phyloP scores from a whole-genome alignment of 2,113 vertebrate genomes.

The Eolophus roseicapilla region DNA sequence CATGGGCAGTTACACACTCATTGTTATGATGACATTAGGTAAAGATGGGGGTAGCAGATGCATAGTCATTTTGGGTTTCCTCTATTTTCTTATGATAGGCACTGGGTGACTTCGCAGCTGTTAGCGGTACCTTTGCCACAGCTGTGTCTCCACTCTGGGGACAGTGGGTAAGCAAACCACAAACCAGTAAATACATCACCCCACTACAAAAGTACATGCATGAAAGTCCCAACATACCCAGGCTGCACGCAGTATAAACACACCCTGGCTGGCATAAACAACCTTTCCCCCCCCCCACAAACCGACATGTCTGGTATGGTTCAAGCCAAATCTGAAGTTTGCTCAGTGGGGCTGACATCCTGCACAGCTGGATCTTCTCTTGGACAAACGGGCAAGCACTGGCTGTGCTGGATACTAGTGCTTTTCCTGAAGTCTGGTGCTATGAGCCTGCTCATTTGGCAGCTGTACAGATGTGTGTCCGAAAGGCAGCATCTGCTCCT shows the following conservation, averaged over 20 bases:
- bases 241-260: not conserved
- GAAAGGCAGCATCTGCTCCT: not conserved
- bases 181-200: not conserved
- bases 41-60: not conserved
- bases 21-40: not conserved
- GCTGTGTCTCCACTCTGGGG: not conserved
- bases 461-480: not conserved
- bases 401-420: not conserved
- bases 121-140: not conserved
- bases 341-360: not conserved
- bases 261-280: not conserved
- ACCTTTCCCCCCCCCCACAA: too few species aligned
- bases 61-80: not conserved
- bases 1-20: not conserved
- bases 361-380: not conserved
- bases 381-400: not conserved
- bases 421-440: not conserved
- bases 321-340: not conserved
- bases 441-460: not conserved
- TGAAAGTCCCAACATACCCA: fast-evolving
- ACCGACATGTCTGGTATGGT: fast-evolving
- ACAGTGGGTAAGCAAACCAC: not conserved
- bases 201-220: not conserved
- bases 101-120: not conserved
- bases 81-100: not conserved